phyloP scores from a whole-genome alignment of 2,797 vertebrate genomes.

The Lagodon rhomboides region DNA sequence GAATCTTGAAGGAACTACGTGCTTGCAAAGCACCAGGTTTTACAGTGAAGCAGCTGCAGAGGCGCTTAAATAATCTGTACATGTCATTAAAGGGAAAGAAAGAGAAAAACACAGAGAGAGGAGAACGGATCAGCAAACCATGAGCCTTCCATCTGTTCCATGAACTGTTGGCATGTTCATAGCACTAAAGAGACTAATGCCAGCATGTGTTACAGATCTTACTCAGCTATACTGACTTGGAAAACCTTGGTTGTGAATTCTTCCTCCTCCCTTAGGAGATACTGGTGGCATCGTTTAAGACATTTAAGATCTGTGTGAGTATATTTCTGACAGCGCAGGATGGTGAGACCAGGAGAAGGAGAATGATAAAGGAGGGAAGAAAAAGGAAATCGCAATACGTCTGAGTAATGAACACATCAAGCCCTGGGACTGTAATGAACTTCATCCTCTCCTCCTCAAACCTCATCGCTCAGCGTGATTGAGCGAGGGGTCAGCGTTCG shows the following conservation, averaged over 20 bases:
- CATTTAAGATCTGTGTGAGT: not conserved
- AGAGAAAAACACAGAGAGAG: not conserved
- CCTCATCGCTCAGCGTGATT: slow-evolving; percentile 57
- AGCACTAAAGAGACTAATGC: not conserved
- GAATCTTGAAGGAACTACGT: not conserved
- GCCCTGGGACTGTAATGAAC: slow-evolving; percentile 53
- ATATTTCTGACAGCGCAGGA: not conserved
- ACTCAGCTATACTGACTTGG: not conserved
- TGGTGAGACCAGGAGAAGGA: not conserved
- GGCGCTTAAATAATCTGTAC: slow-evolving; percentile 17
- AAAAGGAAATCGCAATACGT: slow-evolving; percentile 26
- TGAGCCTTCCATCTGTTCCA: slow-evolving; percentile 11
- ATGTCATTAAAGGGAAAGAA: not conserved
- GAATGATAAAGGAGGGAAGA: not conserved
- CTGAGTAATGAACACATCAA: slow-evolving; percentile 57
- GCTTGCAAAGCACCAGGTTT: not conserved
- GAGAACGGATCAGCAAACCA: slow-evolving; percentile 29
- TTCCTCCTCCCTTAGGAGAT: fast-evolving
- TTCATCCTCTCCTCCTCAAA: slow-evolving; percentile 31
- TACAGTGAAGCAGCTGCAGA: not conserved
- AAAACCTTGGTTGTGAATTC: not conserved
- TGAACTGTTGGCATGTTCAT: not conserved
- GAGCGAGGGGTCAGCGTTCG: slow-evolving; percentile 50
- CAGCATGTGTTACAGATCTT: not conserved
- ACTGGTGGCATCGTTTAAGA: not conserved